phyloP scores from a whole-genome alignment of 2,888 invertebrate species.

The Selenia dentaria region DNA sequence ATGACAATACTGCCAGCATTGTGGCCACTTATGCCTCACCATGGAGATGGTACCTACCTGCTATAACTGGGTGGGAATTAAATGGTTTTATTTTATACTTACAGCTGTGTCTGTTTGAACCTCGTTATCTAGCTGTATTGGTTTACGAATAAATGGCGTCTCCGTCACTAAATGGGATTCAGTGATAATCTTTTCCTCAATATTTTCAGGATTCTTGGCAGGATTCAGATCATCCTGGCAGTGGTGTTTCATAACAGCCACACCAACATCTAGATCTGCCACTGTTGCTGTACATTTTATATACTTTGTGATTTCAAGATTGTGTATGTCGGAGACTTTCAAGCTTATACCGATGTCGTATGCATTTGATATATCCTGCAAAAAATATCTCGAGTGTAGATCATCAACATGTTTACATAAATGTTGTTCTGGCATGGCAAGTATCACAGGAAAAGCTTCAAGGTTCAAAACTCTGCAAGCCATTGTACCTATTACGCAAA shows the following conservation, averaged over 20 bases:
- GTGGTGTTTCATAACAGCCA: conserved; percentile 47
- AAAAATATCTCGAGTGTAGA: conserved; percentile 33
- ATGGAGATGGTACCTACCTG: too few relatives aligned
- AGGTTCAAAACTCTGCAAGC: too few relatives aligned
- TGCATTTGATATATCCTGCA: conserved; percentile 56
- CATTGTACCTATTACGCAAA: too few relatives aligned
- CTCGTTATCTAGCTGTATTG: conserved; percentile 69
- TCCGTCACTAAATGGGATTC: conserved; percentile 15
- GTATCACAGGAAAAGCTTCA: too few relatives aligned
- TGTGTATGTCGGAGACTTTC: conserved; percentile 49
- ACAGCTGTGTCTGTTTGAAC: conserved; percentile 62
- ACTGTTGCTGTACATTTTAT: conserved; percentile 61
- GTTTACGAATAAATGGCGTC: conserved; percentile 36
- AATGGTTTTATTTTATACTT: conserved; percentile 39
- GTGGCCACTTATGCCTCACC: too few relatives aligned
- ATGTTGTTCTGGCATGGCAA: too few relatives aligned
- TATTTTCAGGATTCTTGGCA: conserved; percentile 23
- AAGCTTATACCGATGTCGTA: conserved; percentile 52
- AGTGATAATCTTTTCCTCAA: conserved; percentile 30
- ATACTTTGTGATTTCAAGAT: conserved; percentile 45
- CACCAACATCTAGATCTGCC: conserved; percentile 43
- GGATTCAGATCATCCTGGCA: conserved; percentile 45
- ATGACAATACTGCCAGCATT: too few relatives aligned
- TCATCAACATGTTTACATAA: too few relatives aligned
- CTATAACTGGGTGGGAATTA: too few relatives aligned